Conservation (phyloP, 2,113 vertebrate species). For the Taurulus bubalis region DNA sequence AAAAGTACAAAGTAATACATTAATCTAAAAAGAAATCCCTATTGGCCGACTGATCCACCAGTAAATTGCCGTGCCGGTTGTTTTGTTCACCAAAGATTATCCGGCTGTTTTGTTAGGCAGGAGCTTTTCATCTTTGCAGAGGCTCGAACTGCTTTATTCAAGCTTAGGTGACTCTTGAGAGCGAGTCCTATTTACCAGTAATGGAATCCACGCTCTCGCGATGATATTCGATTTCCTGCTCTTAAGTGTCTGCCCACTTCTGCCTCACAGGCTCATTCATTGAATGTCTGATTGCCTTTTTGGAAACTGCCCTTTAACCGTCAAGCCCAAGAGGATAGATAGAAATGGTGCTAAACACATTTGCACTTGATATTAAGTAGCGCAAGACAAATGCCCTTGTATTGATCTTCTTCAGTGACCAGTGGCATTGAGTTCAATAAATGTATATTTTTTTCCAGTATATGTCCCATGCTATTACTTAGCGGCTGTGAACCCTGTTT, state of each 20-base stretch:
- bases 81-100: conserved; percentile 35
- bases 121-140: conserved; percentile 26
- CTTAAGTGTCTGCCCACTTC: conserved; percentile 44
- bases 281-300: conserved; percentile 57
- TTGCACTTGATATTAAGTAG: conserved; percentile 45
- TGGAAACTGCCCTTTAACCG: conserved; percentile 50
- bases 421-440: conserved; percentile 11
- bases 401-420: conserved; percentile 44
- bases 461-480: neutral
- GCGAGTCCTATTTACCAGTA: conserved; percentile 53
- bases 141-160: conserved; percentile 21
- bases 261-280: conserved; percentile 42
- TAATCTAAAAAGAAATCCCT: conserved; percentile 17
- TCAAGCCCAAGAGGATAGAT: conserved; percentile 29
- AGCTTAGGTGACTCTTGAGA: conserved; percentile 52
- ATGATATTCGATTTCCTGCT: conserved; percentile 63
- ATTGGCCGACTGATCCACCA: neutral
- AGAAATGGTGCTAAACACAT: conserved; percentile 45
- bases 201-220: conserved; percentile 38
- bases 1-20: conserved; percentile 4
- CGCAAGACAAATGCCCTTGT: conserved; percentile 46
- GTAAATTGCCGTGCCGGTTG: conserved; percentile 20
- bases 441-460: conserved; percentile 15
- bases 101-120: conserved; percentile 28
- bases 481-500: neutral